phyloP scores from a whole-genome alignment of 2,113 vertebrate genomes.

The Columbina picui region DNA sequence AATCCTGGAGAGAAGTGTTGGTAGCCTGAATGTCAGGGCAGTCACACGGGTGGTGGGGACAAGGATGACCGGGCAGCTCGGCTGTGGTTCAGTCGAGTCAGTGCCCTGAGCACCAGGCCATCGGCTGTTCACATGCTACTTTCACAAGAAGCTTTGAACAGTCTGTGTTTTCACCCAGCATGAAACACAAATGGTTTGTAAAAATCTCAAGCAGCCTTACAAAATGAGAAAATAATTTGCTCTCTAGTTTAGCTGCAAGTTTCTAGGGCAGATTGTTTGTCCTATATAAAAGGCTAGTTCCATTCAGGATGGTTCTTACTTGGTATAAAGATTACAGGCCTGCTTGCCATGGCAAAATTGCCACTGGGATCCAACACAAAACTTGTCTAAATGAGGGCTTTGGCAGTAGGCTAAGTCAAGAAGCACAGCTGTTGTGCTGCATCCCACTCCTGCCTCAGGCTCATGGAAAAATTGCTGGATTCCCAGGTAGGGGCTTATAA shows the following conservation, averaged over 20 bases:
- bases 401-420: neutral
- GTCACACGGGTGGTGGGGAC: fast-evolving
- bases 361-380: neutral
- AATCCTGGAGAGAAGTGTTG: neutral
- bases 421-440: neutral
- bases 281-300: neutral
- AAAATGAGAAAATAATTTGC: neutral
- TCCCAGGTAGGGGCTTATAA: neutral
- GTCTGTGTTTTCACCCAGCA: neutral
- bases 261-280: neutral
- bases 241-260: neutral
- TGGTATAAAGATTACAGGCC: neutral
- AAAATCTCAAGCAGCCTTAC: neutral
- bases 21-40: neutral
- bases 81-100: neutral
- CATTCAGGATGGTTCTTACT: neutral
- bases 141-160: neutral
- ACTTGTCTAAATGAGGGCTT: neutral
- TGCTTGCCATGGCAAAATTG: neutral
- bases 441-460: neutral
- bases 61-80: neutral
- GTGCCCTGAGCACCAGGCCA: neutral
- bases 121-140: fast-evolving
- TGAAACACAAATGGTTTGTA: neutral
- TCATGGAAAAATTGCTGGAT: neutral